These are phyloP conservation scores for Chironomus tepperi DNA, from an alignment of 1,140 invertebrate genomes.

Conservation along the genomic window DNA sequence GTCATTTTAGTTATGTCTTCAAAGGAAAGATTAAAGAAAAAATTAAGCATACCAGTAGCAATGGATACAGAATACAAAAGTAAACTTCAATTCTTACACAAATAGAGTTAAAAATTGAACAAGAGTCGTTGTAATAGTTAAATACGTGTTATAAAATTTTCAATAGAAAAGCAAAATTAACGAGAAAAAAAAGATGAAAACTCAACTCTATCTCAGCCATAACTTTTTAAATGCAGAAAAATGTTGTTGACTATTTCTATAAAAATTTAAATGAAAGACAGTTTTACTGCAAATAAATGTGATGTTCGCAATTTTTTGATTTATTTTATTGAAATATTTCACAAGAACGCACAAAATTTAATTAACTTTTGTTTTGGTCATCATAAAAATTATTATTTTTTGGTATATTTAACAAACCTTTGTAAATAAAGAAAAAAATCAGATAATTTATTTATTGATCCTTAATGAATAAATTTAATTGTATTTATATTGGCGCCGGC, in stretches of 20 bases:
- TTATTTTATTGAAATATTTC: too few relatives aligned
- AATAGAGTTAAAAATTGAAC: background rate
- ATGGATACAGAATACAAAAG: conserved; percentile 3
- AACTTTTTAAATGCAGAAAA: background rate
- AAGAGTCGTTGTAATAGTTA: background rate
- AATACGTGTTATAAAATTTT: background rate
- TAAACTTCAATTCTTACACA: background rate
- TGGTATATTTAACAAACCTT: background rate
- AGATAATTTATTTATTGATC: too few relatives aligned
- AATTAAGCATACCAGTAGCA: background rate
- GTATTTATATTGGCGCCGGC: background rate
- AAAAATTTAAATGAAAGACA: background rate
- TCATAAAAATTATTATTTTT: background rate
- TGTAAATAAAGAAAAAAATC: background rate
- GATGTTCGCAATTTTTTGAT: too few relatives aligned
- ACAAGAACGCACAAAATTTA: too few relatives aligned
- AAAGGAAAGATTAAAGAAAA: too few relatives aligned
- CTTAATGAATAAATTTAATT: background rate
- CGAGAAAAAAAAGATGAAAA: background rate
- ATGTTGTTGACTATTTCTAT: conserved; percentile 14
- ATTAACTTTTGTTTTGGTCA: background rate
- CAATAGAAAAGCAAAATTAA: background rate
- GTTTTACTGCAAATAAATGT: background rate
- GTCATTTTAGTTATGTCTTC: too few relatives aligned
- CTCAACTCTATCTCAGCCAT: background rate